These are phyloP conservation scores for Eptesicus fuscus DNA, from an alignment of 2,113 vertebrate species.

Conservation along the genomic window DNA sequence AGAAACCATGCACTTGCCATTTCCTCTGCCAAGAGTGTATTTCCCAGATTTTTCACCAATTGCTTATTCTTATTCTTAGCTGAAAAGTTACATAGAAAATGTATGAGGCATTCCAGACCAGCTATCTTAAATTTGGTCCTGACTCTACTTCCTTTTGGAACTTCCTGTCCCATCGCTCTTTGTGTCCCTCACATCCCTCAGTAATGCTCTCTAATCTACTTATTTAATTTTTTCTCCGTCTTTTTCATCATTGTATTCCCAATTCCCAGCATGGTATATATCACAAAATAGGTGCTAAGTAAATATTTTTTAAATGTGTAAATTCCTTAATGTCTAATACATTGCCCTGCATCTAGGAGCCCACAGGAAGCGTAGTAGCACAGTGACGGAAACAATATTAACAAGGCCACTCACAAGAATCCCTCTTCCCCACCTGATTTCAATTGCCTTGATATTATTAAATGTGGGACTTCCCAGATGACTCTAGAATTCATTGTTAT, in stretches of 20 bases:
- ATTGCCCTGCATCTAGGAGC: neutral
- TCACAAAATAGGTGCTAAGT: neutral
- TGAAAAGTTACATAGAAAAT: neutral
- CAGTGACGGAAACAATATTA: neutral
- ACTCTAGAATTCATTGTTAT: neutral
- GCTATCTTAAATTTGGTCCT: neutral
- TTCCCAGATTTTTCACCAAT: neutral
- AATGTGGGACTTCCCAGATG: neutral
- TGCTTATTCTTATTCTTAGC: neutral
- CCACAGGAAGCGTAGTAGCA: neutral
- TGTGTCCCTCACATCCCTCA: neutral
- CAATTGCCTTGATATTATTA: neutral
- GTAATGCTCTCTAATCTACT: neutral
- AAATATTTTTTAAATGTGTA: neutral
- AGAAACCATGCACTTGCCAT: neutral
- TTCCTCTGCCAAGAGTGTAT: neutral
- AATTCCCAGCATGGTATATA: neutral
- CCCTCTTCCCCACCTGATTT: neutral
- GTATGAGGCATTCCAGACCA: neutral
- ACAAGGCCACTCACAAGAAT: neutral
- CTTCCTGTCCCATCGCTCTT: rapidly evolving
- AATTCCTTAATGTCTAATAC: neutral
- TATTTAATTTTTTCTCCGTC: neutral
- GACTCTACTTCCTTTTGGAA: neutral
- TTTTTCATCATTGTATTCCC: neutral